Percentiles rank a stretch among this genome's conserved stretches.
These are phyloP conservation scores for Pectinophora gossypiella DNA, from an alignment of 1,140 invertebrate genomes.

Conservation along the genomic window DNA sequence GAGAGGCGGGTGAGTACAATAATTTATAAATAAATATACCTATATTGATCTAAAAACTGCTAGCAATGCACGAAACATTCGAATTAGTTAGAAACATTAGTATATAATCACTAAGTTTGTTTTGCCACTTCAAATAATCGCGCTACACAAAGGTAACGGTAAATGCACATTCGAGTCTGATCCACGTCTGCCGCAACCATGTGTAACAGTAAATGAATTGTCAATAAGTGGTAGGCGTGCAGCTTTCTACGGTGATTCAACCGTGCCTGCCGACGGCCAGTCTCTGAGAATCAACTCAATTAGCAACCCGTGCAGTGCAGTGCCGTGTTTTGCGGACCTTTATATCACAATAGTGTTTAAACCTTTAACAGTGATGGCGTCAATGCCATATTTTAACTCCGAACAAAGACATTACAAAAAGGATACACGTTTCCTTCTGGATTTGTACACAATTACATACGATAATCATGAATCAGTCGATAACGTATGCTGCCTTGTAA, in stretches of 20 bases:
- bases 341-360: background rate
- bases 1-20: conserved; percentile 83
- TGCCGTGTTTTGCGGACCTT: background rate
- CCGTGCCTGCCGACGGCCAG: conserved; percentile 34
- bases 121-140: conserved; percentile 39
- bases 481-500: conserved; percentile 72
- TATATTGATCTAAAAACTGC: background rate
- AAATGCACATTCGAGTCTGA: conserved; percentile 35
- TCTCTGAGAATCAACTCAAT: conserved; percentile 19
- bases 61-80: background rate
- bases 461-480: conserved; percentile 86
- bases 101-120: background rate
- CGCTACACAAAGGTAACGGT: conserved; percentile 50
- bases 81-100: background rate
- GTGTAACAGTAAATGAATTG: conserved; percentile 58
- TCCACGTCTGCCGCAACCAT: conserved; percentile 57
- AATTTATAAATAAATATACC: background rate
- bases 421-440: conserved; percentile 86
- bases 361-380: conserved; percentile 51
- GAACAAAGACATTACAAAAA: conserved; percentile 88
- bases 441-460: conserved; percentile 89
- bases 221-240: conserved; percentile 49
- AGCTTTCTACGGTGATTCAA: conserved; percentile 72
- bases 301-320: conserved; percentile 19
- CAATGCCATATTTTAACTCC: conserved; percentile 67